These are phyloP conservation scores for Brachionus rubens DNA, from an alignment of 1,140 invertebrate species.

Conservation along the genomic window DNA sequence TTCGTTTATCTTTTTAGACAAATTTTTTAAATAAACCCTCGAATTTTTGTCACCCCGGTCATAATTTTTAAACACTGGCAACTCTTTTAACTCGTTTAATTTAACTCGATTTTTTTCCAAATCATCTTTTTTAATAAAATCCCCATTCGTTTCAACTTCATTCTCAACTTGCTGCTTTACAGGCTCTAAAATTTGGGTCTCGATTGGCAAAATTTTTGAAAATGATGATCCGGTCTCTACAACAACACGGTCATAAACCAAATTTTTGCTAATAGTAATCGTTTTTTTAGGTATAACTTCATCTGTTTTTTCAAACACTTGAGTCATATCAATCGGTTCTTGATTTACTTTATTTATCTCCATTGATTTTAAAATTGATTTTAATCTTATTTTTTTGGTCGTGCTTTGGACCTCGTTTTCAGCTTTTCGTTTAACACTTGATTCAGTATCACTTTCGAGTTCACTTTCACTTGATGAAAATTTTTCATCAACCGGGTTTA, in stretches of 20 bases:
- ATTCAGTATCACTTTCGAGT: background rate
- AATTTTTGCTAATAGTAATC: background rate
- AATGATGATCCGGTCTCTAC: constrained; percentile 17
- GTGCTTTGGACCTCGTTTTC: background rate
- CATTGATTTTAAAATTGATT: constrained; percentile 37
- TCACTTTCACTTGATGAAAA: constrained; percentile 30
- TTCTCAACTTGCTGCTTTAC: background rate
- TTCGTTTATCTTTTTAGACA: constrained; percentile 73
- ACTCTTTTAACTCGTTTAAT: constrained; percentile 69
- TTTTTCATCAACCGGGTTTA: background rate
- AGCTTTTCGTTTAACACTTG: background rate
- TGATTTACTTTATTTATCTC: background rate
- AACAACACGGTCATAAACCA: constrained; percentile 1
- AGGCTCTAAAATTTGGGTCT: background rate
- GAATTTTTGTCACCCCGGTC: constrained; percentile 73
- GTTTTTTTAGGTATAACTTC: background rate
- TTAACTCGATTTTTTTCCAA: constrained; percentile 68
- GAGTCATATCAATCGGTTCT: background rate
- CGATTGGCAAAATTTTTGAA: background rate
- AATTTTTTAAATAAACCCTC: constrained; percentile 83
- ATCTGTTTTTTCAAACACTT: constrained; percentile 7
- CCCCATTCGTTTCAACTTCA: constrained; percentile 49
- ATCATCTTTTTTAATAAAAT: constrained; percentile 62
- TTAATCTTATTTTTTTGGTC: constrained; percentile 16
- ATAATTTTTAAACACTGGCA: constrained; percentile 83